Base-by-base conservation (phyloP, 2,797 vertebrate genomes). In the Tinamus major region DNA sequence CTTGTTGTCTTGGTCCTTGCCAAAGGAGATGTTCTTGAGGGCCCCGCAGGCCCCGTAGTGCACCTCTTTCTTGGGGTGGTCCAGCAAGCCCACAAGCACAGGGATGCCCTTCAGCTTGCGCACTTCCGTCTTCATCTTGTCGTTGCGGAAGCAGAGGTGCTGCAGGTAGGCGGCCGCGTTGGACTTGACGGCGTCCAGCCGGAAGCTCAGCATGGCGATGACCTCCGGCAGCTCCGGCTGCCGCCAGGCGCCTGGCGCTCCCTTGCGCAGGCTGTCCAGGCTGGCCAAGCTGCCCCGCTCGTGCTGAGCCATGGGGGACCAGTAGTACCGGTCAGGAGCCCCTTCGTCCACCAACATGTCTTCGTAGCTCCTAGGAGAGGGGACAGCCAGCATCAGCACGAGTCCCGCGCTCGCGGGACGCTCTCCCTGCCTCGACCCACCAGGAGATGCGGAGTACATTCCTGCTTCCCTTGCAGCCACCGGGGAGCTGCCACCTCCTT, bases 1-100 rank as follows among this genome's bases (percentile, higher is more conserved):
- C 98, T 99, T 99, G 96, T 99, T 99, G 90, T 99, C 99, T 44
- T 97, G 95, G 96, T 99, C 99, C 86, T 98, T 98, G 80, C 99
- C 99, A 3, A 98, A 99, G 7, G 99, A 99, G 96, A 99, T 99
- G 97, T 99, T 99, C 97, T 99, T 99, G 39, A 99, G 98, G 4
- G 99, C 99, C 5, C 99, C 99, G 0, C 99, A 99, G 48, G 99
- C 99, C 1, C 99, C 98, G 0, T 98, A 98, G 96, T 99, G 99
- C 42, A 99, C 99, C 96, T 99, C 99, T 89, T 98, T 99, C 96
- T 99, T 99, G 82, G 99, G 98, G 95, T 98, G 99, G 94, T 99
- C 99, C 31, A 99, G 97, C 97, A 99, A 97, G 10, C 98, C 98
- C 87, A 99, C 99, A 29, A 99, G 97, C 1, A 99, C 98, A 0